A percentile compares a stretch with the other conserved stretches of the same genome.
Conservation (phyloP, 1,140 invertebrate genomes). For the Caenorhabditis brenneri region DNA sequence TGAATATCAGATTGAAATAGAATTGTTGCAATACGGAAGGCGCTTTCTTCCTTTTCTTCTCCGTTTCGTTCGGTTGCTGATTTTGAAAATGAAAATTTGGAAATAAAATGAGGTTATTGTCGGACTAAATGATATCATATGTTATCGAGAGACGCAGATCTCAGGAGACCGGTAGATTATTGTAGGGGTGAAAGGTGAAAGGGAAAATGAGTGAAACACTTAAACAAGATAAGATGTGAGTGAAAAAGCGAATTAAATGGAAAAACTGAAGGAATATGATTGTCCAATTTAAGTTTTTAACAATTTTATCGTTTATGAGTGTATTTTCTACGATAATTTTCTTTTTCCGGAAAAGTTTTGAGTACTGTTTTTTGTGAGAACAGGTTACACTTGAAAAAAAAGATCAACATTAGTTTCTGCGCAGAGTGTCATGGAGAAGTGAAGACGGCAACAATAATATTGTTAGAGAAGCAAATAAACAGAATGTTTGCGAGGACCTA, state of each 20-base stretch:
- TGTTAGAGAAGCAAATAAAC: neutral
- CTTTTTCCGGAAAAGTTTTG: too few species aligned
- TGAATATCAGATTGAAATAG: neutral
- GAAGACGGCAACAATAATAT: constrained; percentile 34
- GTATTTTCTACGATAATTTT: too few species aligned
- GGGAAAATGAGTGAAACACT: neutral
- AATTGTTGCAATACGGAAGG: constrained; percentile 5
- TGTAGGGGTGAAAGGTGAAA: neutral
- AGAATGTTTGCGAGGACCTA: neutral
- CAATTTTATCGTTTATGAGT: too few species aligned
- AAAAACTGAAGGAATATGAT: neutral
- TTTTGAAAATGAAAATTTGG: constrained; percentile 32
- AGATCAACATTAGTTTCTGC: neutral
- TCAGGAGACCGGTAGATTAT: neutral
- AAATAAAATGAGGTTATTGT: constrained; percentile 41
- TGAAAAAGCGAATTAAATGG: neutral
- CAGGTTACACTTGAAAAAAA: too few species aligned
- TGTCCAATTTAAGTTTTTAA: too few species aligned
- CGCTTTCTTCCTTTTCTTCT: neutral
- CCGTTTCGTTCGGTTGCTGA: neutral
- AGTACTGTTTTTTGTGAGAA: too few species aligned
- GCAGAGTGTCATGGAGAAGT: neutral
- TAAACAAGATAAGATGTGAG: neutral
- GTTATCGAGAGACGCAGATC: neutral
- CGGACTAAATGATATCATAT: neutral